Base-by-base conservation (phyloP, 2,113 vertebrate species). In the Leptobrachium ailaonicum region DNA sequence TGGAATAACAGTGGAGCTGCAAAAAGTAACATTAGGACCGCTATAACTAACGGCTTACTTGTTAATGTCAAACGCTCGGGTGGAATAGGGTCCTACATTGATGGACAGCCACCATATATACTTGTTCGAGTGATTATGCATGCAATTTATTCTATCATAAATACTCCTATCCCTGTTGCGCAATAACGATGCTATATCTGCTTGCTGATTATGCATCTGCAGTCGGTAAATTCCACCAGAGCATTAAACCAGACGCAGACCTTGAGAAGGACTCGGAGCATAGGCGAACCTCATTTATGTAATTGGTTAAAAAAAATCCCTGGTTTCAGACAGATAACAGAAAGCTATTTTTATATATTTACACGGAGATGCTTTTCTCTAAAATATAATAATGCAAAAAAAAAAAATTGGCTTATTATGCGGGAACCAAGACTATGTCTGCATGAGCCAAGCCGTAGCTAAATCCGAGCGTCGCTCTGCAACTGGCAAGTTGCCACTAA, bases 281-380 rank as follows among this genome's bases (percentile, higher is more conserved):
- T 58, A 41, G 40, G 42, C 47, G 54, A 80, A 67, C 14, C 71
- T 58, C 43, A 41, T 60, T 73, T 64, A 66, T 72, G 64, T 43
- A 66, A 79, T 63, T 54, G 9, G 68, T 4, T 32, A 32, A 2
- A 45, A 43, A 2, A 40, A 42, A 47, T 80, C 74, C 66, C 47
- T 72, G 56, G 20, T 80, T 80, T 74, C 67, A 66, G 79, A 67
- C 11, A 62, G 64, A 75, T 68, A 75, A 81, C 32, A 12, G 41
- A 32, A n/a, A 68, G 50, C 72, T 81, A 81, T 75, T 69, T 81
- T 81, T 81, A 81, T 81, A 84, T 73, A 82, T 32, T 79, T 76
- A 66, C 78, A 84, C 56, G 0, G 13, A 73, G 85, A 76, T 68
- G 71, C 62, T 85, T 50, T 71, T 44, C 41, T 62, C 9, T n/a